Evolutionary conservation across 2,113 vertebrate genomes (phyloP).

Genomic region (Channa argus): DNA sequence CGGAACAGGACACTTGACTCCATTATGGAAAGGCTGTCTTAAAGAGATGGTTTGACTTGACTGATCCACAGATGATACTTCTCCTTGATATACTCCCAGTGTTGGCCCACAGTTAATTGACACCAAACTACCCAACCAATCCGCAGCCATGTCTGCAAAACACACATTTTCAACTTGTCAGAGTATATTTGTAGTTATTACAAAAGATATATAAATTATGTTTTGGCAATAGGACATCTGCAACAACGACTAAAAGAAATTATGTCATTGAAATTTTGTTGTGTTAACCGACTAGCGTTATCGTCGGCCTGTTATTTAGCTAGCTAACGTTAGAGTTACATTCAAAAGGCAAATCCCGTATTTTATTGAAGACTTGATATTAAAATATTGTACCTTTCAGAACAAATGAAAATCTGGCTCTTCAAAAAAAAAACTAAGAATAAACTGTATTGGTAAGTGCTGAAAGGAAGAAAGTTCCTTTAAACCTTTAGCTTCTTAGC

Average conservation of each 20-base stretch:
- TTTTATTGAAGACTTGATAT: background rate
- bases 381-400: slow-evolving; percentile 20
- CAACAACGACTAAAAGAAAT: too few species aligned
- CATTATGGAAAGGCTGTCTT: slow-evolving; percentile 95
- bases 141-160: slow-evolving; percentile 87
- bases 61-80: slow-evolving; percentile 95
- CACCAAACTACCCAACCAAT: slow-evolving; percentile 97
- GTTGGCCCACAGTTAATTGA: slow-evolving; percentile 96
- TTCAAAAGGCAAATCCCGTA: background rate
- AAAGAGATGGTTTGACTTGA: slow-evolving; percentile 96
- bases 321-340: slow-evolving; percentile 2
- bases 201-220: too few species aligned
- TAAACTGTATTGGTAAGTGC: background rate
- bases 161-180: too few species aligned
- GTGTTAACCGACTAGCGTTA: slow-evolving; percentile 28
- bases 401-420: background rate
- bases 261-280: background rate
- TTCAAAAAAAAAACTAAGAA: background rate
- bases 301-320: slow-evolving; percentile 38
- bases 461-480: background rate
- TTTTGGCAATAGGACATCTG: too few species aligned
- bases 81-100: slow-evolving; percentile 95
- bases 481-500: slow-evolving; percentile 34
- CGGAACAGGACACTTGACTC: slow-evolving; percentile 95
- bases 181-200: too few species aligned